Base-by-base conservation (phyloP, 2,797 vertebrate species). In the Tapera naevia region DNA sequence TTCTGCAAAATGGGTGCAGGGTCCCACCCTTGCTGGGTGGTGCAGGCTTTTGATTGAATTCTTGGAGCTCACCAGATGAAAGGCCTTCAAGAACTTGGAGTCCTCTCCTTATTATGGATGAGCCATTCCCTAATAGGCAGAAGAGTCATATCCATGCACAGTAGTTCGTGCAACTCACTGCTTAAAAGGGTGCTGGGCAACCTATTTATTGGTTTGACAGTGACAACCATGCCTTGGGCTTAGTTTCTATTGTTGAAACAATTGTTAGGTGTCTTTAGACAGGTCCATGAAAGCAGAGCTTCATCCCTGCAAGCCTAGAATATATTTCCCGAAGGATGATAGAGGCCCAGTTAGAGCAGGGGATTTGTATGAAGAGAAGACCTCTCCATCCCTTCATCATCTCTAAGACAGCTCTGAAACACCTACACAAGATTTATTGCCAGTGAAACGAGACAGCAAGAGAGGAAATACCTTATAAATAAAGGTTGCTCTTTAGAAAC, bases 1-100 rank as follows among this genome's bases (percentile, higher is more conserved):
- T 72, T 4, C 81, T 92, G 81, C 73, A 87, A 82, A 91, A 76
- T 25, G 66, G 92, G 81, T 24, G 46, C 5, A 57, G 84, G 75
- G 79, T 91, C 86, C 82, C 90, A 86, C 94, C 93, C 94, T 79
- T 43, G 74, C 91, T 83, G 93, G 88, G 72, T 61, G 93, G 23
- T 79, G 84, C 74, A 75, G 57, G 79, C 43, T 81, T 82, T 87
- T 76, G 93, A 88, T 89, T 54, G 83, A 93, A 62, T 79, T 35
- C 81, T 46, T 66, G 78, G 89, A 80, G 92, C 91, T 89, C 84
- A 56, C 93, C 85, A 86, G 66, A 95, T 96, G 93, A 96, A 93
- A 96, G 76, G 67, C 80, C 67, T 60, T 22, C 71, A n/a, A 67
- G 92, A 93, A 70, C 56, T 54, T 5, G 0, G 39, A 94, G 88